phyloP scores from a whole-genome alignment of 1,140 invertebrate genomes.

The Dreissena rostriformis region DNA sequence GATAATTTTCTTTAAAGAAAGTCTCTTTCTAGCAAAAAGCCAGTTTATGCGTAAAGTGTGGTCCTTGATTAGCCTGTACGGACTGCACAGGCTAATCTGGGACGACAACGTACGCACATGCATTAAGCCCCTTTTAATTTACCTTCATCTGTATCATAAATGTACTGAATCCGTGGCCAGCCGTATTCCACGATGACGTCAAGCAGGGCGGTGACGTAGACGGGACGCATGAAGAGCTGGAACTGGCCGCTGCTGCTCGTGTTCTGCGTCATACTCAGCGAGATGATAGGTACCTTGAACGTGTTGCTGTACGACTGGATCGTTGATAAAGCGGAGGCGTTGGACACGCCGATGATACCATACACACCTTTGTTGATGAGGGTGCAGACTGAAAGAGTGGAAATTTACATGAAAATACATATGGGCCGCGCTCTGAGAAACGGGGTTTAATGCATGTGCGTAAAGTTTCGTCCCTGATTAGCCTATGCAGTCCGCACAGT shows the following conservation, averaged over 20 bases:
- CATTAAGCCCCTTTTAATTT: slow-evolving; percentile 79
- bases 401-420: not conserved
- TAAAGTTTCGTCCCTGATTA: too few relatives aligned
- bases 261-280: slow-evolving; percentile 72
- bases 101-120: too few relatives aligned
- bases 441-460: too few relatives aligned
- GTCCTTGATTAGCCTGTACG: too few relatives aligned
- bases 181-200: slow-evolving; percentile 95
- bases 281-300: slow-evolving; percentile 95
- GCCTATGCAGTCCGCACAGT: too few relatives aligned
- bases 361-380: slow-evolving; percentile 95
- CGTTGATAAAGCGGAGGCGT: slow-evolving; percentile 95
- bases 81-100: too few relatives aligned
- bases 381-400: slow-evolving; percentile 90
- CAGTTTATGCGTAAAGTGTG: too few relatives aligned
- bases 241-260: slow-evolving; percentile 62
- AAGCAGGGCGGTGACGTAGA: slow-evolving; percentile 96
- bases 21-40: too few relatives aligned
- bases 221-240: slow-evolving; percentile 88
- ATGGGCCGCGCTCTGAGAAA: too few relatives aligned
- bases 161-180: slow-evolving; percentile 96
- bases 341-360: slow-evolving; percentile 94
- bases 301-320: slow-evolving; percentile 97
- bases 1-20: too few relatives aligned
- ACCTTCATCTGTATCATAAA: slow-evolving; percentile 98